Base-by-base conservation (phyloP, 2,888 invertebrate genomes). In the Toxonevra muliebris region DNA sequence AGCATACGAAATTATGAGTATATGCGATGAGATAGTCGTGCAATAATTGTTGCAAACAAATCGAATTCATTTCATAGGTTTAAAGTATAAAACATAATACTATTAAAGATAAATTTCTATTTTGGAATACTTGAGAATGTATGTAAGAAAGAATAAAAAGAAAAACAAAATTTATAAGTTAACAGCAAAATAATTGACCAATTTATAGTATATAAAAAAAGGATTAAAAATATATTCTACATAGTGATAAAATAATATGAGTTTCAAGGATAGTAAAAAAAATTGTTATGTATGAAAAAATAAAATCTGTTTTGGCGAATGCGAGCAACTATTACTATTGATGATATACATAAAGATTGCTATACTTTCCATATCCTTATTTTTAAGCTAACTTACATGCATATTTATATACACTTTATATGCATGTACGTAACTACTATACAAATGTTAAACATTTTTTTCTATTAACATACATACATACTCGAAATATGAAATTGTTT, bases 21-120 rank as follows among this genome's bases (percentile, higher is more conserved):
- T 30, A 30, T 7, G 2, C 30, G 30, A 30, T 30, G 30, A 2
- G 30, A 30, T 30, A 30, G 30, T 30, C 30, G 30, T 30, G 30
- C 30, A 30, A 30, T 30, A 30, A 7, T 30, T 30, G 30, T 30
- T 30, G 30, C 30, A 30, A 68, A 71, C 68, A 69, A 58, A 69
- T 71, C 77, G 76, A 77, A 75, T 75, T 72, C 77, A 77, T 76
- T 65, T 66, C 62, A 52, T 78, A 77, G 77, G 73, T 66, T 69
- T 70, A 66, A 68, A 42, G 54, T 58, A 58, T 30, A 69, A 67
- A 20, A 10, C 40, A 9, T 30, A 17, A 50, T 65, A 52, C 42
- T 41, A 50, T 40, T 30, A 61, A 13, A n/a, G 0, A 52, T 7
- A 67, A 19, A 61, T 12, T 58, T 69, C 60, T 69, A 60, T 69